Conservation (phyloP, 2,888 invertebrate species). For the Allophyes oxyacanthae region DNA sequence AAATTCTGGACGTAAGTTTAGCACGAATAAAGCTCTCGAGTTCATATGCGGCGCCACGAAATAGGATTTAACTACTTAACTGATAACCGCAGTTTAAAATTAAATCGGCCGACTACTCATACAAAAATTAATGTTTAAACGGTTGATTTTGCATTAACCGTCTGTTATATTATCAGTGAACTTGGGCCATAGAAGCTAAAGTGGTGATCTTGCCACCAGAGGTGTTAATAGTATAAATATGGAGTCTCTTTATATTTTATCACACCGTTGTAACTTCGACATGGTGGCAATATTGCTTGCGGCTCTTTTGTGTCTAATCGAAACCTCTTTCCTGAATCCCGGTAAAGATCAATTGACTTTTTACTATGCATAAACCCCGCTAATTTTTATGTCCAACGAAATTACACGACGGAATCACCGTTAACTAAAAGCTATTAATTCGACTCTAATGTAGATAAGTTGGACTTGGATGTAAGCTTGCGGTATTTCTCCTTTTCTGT, state of each 20-base stretch:
- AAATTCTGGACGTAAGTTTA: slow-evolving; percentile 46
- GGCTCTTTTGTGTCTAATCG: slow-evolving; percentile 35
- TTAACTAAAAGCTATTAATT: slow-evolving; percentile 17
- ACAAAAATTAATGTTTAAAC: too few species aligned
- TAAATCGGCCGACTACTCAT: too few species aligned
- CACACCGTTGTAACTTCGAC: slow-evolving; percentile 28
- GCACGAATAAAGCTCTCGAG: slow-evolving; percentile 55
- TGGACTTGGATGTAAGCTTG: background rate
- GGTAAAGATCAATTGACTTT: slow-evolving; percentile 16
- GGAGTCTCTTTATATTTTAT: slow-evolving; percentile 54
- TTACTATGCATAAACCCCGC: slow-evolving; percentile 9
- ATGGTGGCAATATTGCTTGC: slow-evolving; percentile 34
- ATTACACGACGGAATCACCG: slow-evolving; percentile 9
- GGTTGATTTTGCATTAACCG: too few species aligned
- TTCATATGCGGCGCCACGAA: slow-evolving; percentile 65
- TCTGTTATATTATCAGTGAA: too few species aligned
- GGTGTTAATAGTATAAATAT: slow-evolving; percentile 66
- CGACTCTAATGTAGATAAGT: background rate
- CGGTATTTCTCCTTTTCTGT: slow-evolving; percentile 4
- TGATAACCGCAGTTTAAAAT: too few species aligned
- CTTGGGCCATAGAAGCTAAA: slow-evolving; percentile 2
- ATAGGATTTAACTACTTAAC: slow-evolving; percentile 50
- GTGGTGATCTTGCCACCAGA: slow-evolving; percentile 28
- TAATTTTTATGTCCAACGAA: slow-evolving; percentile 21
- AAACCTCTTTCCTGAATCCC: slow-evolving; percentile 13